Evolutionary conservation across 1,140 invertebrate genomes (phyloP).

Genomic region (Drosophila lacertosa): DNA sequence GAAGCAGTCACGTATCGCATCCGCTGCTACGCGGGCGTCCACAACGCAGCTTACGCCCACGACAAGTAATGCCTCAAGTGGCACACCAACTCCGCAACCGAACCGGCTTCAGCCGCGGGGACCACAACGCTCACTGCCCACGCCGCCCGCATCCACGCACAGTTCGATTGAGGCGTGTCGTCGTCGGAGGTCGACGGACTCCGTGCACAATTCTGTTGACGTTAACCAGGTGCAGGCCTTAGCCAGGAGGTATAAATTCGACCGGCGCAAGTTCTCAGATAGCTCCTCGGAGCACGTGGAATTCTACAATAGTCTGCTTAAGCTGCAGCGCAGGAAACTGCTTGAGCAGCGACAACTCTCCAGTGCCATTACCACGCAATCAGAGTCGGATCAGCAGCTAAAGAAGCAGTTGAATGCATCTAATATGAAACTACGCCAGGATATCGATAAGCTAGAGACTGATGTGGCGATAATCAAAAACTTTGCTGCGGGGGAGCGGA

Average conservation of each 20-base stretch:
- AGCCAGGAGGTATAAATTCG: conserved; percentile 26
- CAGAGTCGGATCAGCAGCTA: not conserved
- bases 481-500: conserved; percentile 1
- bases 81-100: conserved; percentile 45
- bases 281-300: conserved; percentile 21
- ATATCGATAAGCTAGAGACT: conserved; percentile 15
- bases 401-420: not conserved
- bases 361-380: not conserved
- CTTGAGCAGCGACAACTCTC: conserved; percentile 7
- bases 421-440: conserved; percentile 18
- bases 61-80: conserved; percentile 62
- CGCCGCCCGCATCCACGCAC: conserved; percentile 63
- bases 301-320: conserved; percentile 58
- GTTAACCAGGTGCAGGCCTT: conserved; percentile 15
- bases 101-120: conserved; percentile 3
- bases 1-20: not conserved
- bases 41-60: conserved; percentile 55
- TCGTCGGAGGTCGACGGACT: conserved; percentile 28
- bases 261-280: conserved; percentile 46
- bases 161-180: conserved; percentile 43
- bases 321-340: conserved; percentile 49
- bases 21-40: not conserved
- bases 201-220: conserved; percentile 19
- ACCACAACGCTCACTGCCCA: conserved; percentile 43
- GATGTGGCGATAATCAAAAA: conserved; percentile 14